These are phyloP conservation scores for Ceratosolen solmsi DNA, from an alignment of 1,140 invertebrate genomes.

Conservation along the genomic window DNA sequence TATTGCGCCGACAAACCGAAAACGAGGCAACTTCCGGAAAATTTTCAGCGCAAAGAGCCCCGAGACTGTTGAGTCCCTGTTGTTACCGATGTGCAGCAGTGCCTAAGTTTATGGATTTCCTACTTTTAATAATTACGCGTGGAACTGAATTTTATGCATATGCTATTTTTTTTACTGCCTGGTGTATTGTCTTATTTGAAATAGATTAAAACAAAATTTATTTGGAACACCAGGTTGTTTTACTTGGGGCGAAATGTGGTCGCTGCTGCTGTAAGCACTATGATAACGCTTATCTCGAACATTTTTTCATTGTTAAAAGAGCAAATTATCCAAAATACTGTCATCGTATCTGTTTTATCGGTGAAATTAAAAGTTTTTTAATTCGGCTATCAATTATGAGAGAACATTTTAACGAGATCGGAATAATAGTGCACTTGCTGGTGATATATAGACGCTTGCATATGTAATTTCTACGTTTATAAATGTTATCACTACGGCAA, in stretches of 20 bases:
- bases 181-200: background rate
- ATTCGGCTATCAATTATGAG: background rate
- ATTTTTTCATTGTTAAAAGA: background rate
- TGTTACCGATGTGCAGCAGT: background rate
- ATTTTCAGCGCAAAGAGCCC: conserved; percentile 9
- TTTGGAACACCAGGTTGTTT: background rate
- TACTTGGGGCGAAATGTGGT: background rate
- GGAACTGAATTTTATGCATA: background rate
- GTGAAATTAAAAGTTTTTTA: background rate
- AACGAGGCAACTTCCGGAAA: conserved; percentile 49
- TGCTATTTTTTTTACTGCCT: background rate
- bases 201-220: background rate
- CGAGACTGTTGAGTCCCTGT: conserved; percentile 28
- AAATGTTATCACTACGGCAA: too few species aligned
- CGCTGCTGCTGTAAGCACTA: background rate
- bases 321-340: too few species aligned
- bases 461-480: too few species aligned
- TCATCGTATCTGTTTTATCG: background rate
- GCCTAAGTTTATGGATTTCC: background rate
- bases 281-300: background rate
- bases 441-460: too few species aligned
- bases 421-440: background rate
- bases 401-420: background rate
- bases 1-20: conserved; percentile 68
- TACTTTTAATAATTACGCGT: background rate